Evolutionary conservation across 2,113 vertebrate species (phyloP), one percentile per base, ranked within the genome.

Genomic region (Pipra filicauda): DNA sequence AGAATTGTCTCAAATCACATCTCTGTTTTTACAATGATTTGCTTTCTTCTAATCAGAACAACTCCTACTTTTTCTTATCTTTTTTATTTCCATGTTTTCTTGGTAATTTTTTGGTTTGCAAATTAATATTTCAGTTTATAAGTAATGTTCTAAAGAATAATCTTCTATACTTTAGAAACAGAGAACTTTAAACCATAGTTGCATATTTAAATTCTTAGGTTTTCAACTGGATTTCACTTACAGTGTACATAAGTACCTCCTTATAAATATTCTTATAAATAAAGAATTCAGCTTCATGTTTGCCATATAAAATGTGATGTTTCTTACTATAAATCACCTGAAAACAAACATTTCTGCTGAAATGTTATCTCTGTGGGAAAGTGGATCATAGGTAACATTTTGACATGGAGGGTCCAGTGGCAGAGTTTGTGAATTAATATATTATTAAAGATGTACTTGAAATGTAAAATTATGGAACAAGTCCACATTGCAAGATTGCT

Each of bases 341-440:
- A 86, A 96, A 93, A 87, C 48, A 97, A 93, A 78, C 41, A 87
- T 75, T 67, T 94, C 44, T 91, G 17, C 35, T 85, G 67, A 82
- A 86, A 86, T 43, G 9, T 73, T 75, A 33, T 76, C 73, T 87
- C 76, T 90, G 30, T 94, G 73, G 90, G 21, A 85, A 93, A 96
- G 55, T 65, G 21, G 48, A 46, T 90, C 67, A 77, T 46, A 52
- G 62, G 55, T 87, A 81, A 91, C 70, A 95, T 94, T 80, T 57
- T 92, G 82, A 62, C 66, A 39, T 62, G 30, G 57, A 78, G 7
- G 8, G 18, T 70, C 44, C 28, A 92, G 26, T 76, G 33, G 48
- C 27, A 48, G 41, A 77, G 31, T 49, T 66, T 91, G 41, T n/a
- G 44, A 84, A 54, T 39, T 71, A 81, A 74, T 72, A 14, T 44